A percentile compares a stretch with the other conserved stretches of the same genome.
These are phyloP conservation scores for Pleuronectes platessa DNA, from an alignment of 2,113 vertebrate species.

Conservation along the genomic window DNA sequence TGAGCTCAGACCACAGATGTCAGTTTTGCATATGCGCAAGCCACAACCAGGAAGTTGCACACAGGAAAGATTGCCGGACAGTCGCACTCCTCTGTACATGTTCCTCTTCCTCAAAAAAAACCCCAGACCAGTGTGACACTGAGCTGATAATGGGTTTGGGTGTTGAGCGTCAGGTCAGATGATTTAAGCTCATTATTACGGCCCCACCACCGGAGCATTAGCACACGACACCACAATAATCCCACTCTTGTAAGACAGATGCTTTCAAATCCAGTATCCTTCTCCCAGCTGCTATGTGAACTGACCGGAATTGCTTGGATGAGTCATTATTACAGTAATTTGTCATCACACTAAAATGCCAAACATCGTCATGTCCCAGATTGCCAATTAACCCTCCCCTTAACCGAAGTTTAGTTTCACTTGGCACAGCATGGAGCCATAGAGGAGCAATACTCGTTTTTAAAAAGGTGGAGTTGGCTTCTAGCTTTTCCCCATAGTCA, in stretches of 20 bases:
- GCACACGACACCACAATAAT: slow-evolving; percentile 35
- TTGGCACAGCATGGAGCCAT: neutral
- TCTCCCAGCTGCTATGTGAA: neutral
- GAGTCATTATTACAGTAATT: neutral
- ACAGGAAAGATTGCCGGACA: neutral
- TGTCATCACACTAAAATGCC: neutral
- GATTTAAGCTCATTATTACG: slow-evolving; percentile 34
- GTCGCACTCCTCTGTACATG: slow-evolving; percentile 2
- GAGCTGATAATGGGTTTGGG: neutral
- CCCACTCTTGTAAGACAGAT: neutral
- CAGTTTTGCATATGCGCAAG: neutral
- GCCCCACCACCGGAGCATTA: slow-evolving; percentile 21
- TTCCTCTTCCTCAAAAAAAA: slow-evolving; percentile 20
- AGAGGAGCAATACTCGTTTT: neutral
- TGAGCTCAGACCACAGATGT: neutral
- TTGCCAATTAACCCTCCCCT: neutral
- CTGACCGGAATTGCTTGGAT: neutral
- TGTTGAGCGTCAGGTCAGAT: neutral
- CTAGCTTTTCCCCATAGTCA: neutral
- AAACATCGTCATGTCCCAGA: neutral
- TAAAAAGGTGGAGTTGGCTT: neutral
- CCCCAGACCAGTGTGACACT: neutral
- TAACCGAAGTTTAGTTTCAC: neutral
- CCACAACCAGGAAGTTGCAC: slow-evolving; percentile 37
- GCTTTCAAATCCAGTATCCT: neutral